Conservation (phyloP, 2,888 invertebrate species). For the Drosophila paucipuncta region DNA sequence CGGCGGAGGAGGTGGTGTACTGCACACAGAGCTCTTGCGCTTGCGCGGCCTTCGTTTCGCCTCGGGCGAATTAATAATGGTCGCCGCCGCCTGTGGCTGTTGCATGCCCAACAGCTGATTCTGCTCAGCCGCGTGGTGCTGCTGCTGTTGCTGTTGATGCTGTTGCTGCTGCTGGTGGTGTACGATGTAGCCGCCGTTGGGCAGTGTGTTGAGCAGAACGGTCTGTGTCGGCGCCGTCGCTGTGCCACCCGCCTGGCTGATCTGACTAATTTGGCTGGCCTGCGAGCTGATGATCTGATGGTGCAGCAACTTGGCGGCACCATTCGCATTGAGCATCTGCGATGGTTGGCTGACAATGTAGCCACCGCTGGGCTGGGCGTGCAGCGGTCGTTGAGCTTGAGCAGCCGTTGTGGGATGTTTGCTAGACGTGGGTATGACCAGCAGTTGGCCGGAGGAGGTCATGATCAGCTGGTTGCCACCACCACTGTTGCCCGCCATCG, state of each 20-base stretch:
- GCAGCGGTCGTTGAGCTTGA: slow-evolving; percentile 53
- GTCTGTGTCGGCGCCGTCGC: slow-evolving; percentile 87
- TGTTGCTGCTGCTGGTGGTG: slow-evolving; percentile 89
- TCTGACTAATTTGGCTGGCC: slow-evolving; percentile 53
- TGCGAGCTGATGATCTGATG: slow-evolving; percentile 71
- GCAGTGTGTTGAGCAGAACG: slow-evolving; percentile 92
- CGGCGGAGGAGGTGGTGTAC: slow-evolving; percentile 70
- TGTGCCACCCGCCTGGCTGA: slow-evolving; percentile 36
- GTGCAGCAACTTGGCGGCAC: slow-evolving; percentile 63
- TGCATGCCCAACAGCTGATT: slow-evolving; percentile 64
- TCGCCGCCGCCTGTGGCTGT: slow-evolving; percentile 77
- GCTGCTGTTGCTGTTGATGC: slow-evolving; percentile 87
- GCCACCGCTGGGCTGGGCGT: slow-evolving; percentile 56
- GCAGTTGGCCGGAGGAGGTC: slow-evolving; percentile 85
- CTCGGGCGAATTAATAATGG: slow-evolving; percentile 90
- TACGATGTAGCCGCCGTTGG: slow-evolving; percentile 91
- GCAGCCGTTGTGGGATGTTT: slow-evolving; percentile 58
- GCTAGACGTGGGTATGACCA: slow-evolving; percentile 80
- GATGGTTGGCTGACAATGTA: slow-evolving; percentile 63
- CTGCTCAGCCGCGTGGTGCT: slow-evolving; percentile 83
- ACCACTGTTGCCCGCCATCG: slow-evolving; percentile 72
- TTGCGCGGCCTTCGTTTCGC: slow-evolving; percentile 89
- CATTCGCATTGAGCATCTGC: slow-evolving; percentile 50
- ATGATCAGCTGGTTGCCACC: slow-evolving; percentile 84
- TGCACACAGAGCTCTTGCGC: slow-evolving; percentile 87